Evolutionary conservation across 1,140 invertebrate genomes (phyloP).

Genomic region (Trinorchestia longiramus): DNA sequence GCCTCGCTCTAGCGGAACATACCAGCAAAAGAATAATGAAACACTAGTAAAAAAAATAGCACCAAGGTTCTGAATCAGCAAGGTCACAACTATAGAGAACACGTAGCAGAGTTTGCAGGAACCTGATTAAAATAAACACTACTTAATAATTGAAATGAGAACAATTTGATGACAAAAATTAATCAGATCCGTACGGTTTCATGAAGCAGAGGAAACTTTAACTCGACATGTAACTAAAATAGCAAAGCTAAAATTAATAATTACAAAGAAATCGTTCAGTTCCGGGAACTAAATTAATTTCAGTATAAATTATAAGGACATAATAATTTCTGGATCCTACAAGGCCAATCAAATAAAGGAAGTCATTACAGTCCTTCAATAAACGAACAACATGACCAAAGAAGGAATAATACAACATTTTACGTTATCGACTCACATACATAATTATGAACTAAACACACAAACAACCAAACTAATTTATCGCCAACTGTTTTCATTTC

Average conservation of each 20-base stretch:
- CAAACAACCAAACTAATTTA: no score
- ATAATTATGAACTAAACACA: no score
- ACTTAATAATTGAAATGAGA: neutral
- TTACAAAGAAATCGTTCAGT: neutral
- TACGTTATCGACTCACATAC: no score
- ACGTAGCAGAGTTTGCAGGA: neutral
- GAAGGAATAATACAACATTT: neutral
- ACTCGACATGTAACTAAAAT: neutral
- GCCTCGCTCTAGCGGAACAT: neutral
- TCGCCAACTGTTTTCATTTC: no score
- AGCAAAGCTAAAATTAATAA: neutral
- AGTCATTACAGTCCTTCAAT: neutral
- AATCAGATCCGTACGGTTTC: neutral
- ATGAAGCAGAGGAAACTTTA: neutral
- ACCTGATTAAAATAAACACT: neutral
- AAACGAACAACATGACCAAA: neutral
- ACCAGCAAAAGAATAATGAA: neutral
- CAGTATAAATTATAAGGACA: neutral
- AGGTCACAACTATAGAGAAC: neutral
- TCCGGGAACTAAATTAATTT: no score
- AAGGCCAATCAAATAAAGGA: neutral
- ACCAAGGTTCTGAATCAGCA: neutral
- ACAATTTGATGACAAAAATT: neutral
- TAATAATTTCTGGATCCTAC: neutral
- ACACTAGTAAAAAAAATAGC: neutral